Percentiles rank a stretch among this genome's conserved stretches.
These are phyloP conservation scores for Oreochromis mossambicus DNA, from an alignment of 2,797 vertebrate genomes.

Conservation along the genomic window DNA sequence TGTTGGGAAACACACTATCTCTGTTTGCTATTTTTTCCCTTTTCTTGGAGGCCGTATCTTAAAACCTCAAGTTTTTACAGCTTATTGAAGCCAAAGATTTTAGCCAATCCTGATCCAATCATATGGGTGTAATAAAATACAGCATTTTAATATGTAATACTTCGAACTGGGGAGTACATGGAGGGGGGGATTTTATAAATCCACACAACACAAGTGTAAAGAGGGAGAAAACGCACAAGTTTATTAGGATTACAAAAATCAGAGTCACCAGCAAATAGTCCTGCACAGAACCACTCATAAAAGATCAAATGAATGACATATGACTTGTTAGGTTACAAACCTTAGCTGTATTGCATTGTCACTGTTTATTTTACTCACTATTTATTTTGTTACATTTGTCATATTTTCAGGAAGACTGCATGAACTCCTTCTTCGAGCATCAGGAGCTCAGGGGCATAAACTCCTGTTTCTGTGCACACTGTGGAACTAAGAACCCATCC, in stretches of 20 bases:
- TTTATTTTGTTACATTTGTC: background rate
- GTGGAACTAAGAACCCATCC: conserved; percentile 51
- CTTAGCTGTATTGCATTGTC: background rate
- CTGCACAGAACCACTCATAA: background rate
- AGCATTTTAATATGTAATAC: background rate
- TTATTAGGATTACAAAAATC: background rate
- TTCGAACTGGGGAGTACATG: background rate
- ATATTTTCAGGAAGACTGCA: conserved; percentile 57
- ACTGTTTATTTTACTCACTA: background rate
- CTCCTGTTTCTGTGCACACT: conserved; percentile 58
- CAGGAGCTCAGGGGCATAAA: conserved; percentile 54
- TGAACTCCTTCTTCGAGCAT: conserved; percentile 60
- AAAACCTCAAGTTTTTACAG: background rate
- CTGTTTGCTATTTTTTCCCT: background rate
- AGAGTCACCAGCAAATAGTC: background rate
- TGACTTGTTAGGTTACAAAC: background rate
- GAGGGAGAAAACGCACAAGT: background rate
- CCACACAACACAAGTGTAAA: background rate
- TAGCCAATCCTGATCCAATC: background rate
- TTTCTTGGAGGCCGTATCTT: background rate
- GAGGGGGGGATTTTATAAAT: background rate
- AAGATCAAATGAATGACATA: background rate
- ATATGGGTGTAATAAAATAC: background rate
- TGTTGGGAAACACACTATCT: background rate
- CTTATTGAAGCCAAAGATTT: background rate